phyloP scores from a whole-genome alignment of 2,113 vertebrate genomes.

The Siphamia tubifer region DNA sequence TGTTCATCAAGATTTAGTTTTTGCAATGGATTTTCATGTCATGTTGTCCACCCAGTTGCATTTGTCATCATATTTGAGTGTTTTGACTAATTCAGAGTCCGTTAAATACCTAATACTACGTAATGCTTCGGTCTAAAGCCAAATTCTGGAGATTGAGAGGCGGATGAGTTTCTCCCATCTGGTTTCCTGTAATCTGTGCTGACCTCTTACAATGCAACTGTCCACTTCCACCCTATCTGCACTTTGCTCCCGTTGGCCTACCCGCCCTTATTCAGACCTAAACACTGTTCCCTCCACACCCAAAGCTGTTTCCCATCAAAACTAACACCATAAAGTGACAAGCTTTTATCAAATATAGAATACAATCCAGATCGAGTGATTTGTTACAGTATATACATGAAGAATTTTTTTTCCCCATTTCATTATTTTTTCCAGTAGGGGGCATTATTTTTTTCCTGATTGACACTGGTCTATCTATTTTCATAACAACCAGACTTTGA shows the following conservation, averaged over 20 bases:
- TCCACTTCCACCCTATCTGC: slow-evolving; percentile 60
- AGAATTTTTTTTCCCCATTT: not conserved
- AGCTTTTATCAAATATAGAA: not conserved
- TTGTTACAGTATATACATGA: not conserved
- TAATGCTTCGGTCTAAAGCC: slow-evolving; percentile 30
- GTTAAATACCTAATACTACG: slow-evolving; percentile 31
- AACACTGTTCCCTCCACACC: slow-evolving; percentile 51
- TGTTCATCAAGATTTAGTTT: slow-evolving; percentile 25
- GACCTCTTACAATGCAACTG: slow-evolving; percentile 48
- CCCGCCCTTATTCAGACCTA: slow-evolving; percentile 51
- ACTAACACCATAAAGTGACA: not conserved
- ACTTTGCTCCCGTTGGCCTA: slow-evolving; percentile 46
- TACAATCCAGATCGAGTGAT: not conserved
- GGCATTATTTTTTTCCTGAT: slow-evolving; percentile 42
- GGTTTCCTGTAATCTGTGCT: slow-evolving; percentile 73
- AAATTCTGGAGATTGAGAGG: slow-evolving; percentile 52
- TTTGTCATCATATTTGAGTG: not conserved
- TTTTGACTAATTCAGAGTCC: slow-evolving; percentile 25
- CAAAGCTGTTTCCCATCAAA: slow-evolving; percentile 33
- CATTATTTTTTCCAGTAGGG: slow-evolving; percentile 46
- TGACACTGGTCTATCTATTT: not conserved
- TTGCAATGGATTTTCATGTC: too few relatives aligned
- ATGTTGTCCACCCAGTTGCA: not conserved
- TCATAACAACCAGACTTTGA: slow-evolving; percentile 34
- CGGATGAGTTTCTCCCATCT: slow-evolving; percentile 66